Base-by-base conservation (phyloP, 2,888 invertebrate genomes). In the Ormyrus rosae region DNA sequence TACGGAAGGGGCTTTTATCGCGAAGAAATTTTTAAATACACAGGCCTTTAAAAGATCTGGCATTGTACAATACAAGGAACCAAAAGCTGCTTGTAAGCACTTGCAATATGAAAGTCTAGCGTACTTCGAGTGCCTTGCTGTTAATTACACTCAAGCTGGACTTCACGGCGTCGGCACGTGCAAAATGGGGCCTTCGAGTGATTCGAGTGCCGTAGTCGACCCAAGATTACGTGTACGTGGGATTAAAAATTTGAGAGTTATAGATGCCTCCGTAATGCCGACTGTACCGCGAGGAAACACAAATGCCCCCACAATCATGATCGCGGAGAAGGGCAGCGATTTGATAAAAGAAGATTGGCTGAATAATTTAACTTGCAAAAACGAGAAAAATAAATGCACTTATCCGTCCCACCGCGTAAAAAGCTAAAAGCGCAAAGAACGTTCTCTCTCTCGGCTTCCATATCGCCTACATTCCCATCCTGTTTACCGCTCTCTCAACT, bases 191-290 rank as follows among this genome's bases (percentile, higher is more conserved):
- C 55, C 45, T 6, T 9, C 10, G 3, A 11, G 34, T 4, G 34
- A 34, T 34, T 34, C 34, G 4, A 34, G 34, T 34, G 34, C 34
- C 4, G 34, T 34, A 4, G 34, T 34, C 34, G 34, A 34, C 34
- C 34, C 65, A 9, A 48, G 50, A 7, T 46, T 74, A 8, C 19
- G 55, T 0, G 50, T 74, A 11, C n/a, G 46, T 5, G 74, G 74
- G 0, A 58, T 74, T 19, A 6, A n/a, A 2, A 46, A 64, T 3
- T 56, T 74, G 34, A 55, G 74, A 67, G 74, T 74, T 5, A 48
- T 74, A 46, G 74, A 74, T 60, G 74, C 74, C 2, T 65, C 74
- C 6, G 9, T 74, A 34, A 74, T 74, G 67, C 74, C 74, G 6
- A n/a, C 45, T 6, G 9, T 74, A 5, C 58, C 67, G 0, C 58